phyloP scores from a whole-genome alignment of 2,113 vertebrate genomes.

The Tragelaphus imberbis region DNA sequence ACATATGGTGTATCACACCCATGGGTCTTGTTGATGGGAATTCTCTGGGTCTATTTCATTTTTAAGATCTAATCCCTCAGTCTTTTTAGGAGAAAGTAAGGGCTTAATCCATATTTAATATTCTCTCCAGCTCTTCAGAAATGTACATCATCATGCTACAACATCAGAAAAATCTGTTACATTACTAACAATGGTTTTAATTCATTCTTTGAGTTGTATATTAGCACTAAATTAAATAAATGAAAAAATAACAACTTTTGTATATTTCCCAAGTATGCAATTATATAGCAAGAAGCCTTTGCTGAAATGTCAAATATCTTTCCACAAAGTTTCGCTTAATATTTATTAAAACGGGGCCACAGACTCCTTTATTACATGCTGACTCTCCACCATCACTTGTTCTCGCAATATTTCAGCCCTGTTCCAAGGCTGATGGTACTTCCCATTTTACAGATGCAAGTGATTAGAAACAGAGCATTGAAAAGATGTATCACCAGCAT shows the following conservation, averaged over 20 bases:
- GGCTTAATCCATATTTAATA: neutral
- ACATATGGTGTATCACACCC: neutral
- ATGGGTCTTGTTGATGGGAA: neutral
- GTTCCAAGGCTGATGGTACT: neutral
- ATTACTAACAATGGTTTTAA: slow-evolving; percentile 39
- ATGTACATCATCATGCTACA: neutral
- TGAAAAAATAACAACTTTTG: slow-evolving; percentile 31
- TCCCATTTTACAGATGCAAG: neutral
- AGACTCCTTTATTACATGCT: neutral
- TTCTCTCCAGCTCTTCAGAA: neutral
- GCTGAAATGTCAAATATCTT: slow-evolving; percentile 30
- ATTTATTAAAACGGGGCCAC: slow-evolving; percentile 42
- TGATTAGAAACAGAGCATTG: neutral
- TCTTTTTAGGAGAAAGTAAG: neutral
- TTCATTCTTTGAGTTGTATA: slow-evolving; percentile 54
- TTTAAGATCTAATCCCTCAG: neutral
- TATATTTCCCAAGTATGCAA: slow-evolving; percentile 37
- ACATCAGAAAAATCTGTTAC: neutral
- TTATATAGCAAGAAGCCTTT: slow-evolving; percentile 46
- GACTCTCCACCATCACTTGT: slow-evolving; percentile 25
- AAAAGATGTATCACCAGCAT: neutral
- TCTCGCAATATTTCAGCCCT: neutral
- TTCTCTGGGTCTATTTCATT: neutral
- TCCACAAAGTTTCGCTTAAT: slow-evolving; percentile 55
- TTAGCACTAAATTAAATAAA: slow-evolving; percentile 55